Percentiles rank a stretch among this genome's conserved stretches.
Conservation (phyloP, 2,797 vertebrate species). For the Acanthiza pusilla region DNA sequence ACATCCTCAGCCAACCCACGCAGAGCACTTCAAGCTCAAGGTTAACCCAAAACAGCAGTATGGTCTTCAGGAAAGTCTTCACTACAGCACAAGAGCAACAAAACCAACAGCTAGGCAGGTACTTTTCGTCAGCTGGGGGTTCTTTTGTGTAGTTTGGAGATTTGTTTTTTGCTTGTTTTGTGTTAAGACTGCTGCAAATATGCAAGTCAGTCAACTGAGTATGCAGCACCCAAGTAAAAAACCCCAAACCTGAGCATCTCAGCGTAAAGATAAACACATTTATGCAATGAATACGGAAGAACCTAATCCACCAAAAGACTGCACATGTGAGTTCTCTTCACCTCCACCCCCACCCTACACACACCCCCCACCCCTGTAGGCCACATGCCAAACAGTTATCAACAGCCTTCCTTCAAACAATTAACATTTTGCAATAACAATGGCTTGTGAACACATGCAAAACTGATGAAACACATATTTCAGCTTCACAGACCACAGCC, state of each 20-base stretch:
- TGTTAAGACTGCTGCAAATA: background rate
- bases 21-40: background rate
- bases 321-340: background rate
- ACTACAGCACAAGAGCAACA: background rate
- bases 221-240: background rate
- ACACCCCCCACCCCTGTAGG: background rate
- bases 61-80: background rate
- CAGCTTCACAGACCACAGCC: background rate
- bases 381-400: background rate
- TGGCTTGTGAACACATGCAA: background rate
- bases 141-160: background rate
- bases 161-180: background rate
- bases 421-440: conserved; percentile 19
- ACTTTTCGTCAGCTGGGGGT: background rate
- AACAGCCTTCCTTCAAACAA: conserved; percentile 13
- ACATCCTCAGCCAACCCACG: background rate
- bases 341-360: background rate
- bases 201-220: background rate
- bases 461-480: background rate
- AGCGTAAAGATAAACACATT: background rate
- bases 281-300: background rate
- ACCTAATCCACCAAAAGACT: background rate
- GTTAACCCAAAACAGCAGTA: background rate
- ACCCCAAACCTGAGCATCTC: background rate
- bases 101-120: background rate